Base-by-base conservation (phyloP, 2,888 invertebrate genomes). In the Megastigmus dorsalis region DNA sequence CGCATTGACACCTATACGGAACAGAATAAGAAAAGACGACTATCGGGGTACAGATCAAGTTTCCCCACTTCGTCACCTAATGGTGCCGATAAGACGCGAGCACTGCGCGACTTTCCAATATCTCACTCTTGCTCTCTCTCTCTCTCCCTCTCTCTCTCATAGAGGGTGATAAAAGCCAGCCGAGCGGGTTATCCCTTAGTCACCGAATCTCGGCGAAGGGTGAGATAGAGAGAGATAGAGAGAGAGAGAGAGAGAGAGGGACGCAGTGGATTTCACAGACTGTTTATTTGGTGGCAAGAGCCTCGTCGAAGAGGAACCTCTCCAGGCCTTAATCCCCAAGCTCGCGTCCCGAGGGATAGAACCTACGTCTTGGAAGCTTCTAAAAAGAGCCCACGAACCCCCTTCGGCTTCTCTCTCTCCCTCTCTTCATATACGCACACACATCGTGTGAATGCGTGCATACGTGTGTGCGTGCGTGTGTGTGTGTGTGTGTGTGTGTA, bases 311-410 rank as follows among this genome's bases (percentile, higher is more conserved):
- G 66, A 26, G 57, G 43, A 50, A 54, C 62, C 63, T 74, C 63
- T 69, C 55, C 52, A 52, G 33, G 13, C 57, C 50, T 63, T 74
- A 65, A 69, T 74, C 69, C 69, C 26, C 26, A 3, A 18, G 52
- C 66, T 20, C 48, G n/a, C n/a, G n/a, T 28, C 54, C 45, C 26
- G 20, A 13, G 3, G 10, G 38, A 15, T 18, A 38, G 15, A 33
- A 26, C 45, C 23, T 36, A n/a, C n/a, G n/a, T n/a, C n/a, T n/a
- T n/a, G n/a, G n/a, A n/a, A n/a, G n/a, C n/a, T n/a, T n/a, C n/a
- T n/a, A n/a, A n/a, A n/a, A n/a, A n/a, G n/a, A n/a, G n/a, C n/a
- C n/a, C n/a, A n/a, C n/a, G n/a, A n/a, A n/a, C n/a, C n/a, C n/a
- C n/a, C n/a, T n/a, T n/a, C n/a, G n/a, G n/a, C n/a, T n/a, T n/a